Evolutionary conservation across 2,888 invertebrate genomes (phyloP).

Genomic region (Nudaria mundana): DNA sequence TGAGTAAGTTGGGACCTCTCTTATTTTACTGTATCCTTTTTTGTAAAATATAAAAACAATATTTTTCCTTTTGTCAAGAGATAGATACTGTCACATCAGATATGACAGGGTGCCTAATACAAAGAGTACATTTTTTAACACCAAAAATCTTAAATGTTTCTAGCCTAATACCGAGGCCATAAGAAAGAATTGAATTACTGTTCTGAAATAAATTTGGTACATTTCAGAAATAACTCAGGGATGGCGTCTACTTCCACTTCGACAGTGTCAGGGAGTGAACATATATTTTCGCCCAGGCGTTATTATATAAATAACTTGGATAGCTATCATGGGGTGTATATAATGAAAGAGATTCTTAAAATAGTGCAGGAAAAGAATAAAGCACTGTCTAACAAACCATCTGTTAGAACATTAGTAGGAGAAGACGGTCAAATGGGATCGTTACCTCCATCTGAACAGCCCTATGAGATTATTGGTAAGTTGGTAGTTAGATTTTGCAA

Average conservation of each 20-base stretch:
- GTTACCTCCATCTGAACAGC: slow-evolving; percentile 45
- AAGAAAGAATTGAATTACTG: no score
- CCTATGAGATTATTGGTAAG: slow-evolving; percentile 67
- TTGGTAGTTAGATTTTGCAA: not conserved
- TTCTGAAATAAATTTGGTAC: no score
- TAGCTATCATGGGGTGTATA: slow-evolving; percentile 78
- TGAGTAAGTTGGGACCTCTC: no score
- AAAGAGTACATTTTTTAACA: no score
- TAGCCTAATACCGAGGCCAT: no score
- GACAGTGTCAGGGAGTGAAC: slow-evolving; percentile 38
- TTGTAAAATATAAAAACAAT: no score
- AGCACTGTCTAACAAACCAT: slow-evolving; percentile 32
- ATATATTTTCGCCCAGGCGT: slow-evolving; percentile 67
- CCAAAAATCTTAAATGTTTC: no score
- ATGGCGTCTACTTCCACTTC: slow-evolving; percentile 40
- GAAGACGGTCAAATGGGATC: slow-evolving; percentile 47
- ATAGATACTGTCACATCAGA: no score
- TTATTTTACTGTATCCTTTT: no score
- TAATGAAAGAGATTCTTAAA: slow-evolving; percentile 62
- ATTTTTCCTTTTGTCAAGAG: no score
- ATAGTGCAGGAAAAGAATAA: slow-evolving; percentile 47
- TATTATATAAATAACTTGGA: slow-evolving; percentile 83
- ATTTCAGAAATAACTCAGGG: no score
- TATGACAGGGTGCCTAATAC: no score
- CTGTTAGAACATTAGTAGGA: slow-evolving; percentile 45